A percentile compares a stretch with the other conserved stretches of the same genome.
Evolutionary conservation across 2,797 vertebrate genomes (phyloP).

Genomic region (Chelmon rostratus): DNA sequence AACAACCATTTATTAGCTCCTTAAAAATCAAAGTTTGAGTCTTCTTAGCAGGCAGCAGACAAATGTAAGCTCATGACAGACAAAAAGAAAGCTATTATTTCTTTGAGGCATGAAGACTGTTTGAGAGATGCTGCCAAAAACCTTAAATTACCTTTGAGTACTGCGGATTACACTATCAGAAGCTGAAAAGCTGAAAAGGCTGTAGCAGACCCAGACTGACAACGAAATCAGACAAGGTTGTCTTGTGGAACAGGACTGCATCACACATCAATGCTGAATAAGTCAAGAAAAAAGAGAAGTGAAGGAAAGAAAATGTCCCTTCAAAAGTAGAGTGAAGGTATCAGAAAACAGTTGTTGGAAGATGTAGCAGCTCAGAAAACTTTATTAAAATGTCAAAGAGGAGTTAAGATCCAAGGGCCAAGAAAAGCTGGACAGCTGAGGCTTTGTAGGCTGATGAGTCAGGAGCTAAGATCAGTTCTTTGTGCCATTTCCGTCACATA

Average conservation of each 20-base stretch:
- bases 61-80: constrained; percentile 19
- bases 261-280: background rate
- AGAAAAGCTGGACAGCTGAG: background rate
- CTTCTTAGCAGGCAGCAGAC: background rate
- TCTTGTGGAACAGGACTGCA: constrained; percentile 23
- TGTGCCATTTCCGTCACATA: background rate
- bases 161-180: constrained; percentile 9
- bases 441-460: background rate
- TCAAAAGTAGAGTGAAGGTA: background rate
- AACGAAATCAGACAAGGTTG: constrained; percentile 30
- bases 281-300: background rate
- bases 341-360: background rate
- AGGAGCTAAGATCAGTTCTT: background rate
- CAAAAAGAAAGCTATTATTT: constrained; percentile 26
- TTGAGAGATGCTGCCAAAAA: constrained; percentile 24
- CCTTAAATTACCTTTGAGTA: constrained; percentile 21
- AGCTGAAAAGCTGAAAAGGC: background rate
- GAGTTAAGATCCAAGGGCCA: background rate
- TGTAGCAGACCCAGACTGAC: constrained; percentile 21
- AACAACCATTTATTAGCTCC: background rate
- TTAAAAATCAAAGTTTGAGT: background rate
- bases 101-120: constrained; percentile 8
- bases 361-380: background rate
- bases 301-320: background rate
- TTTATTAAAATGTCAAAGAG: constrained; percentile 1